Percentiles rank a stretch among this genome's conserved stretches.
phyloP scores from a whole-genome alignment of 2,797 vertebrate genomes.

The Choloepus didactylus region DNA sequence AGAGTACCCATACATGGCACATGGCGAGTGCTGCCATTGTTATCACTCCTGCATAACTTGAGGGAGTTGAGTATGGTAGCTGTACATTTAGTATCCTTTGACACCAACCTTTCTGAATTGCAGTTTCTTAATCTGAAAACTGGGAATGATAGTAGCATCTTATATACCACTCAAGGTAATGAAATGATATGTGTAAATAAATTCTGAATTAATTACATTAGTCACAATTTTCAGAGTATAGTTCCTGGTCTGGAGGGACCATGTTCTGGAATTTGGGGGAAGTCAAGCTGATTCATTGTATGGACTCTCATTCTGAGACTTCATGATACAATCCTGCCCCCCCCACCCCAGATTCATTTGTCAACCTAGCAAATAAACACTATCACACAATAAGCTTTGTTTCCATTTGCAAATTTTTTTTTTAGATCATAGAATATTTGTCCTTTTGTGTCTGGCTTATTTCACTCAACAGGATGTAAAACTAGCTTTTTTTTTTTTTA shows the following conservation, averaged over 20 bases:
- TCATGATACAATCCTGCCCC: not conserved
- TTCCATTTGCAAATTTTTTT: conserved; percentile 37
- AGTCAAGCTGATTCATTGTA: not conserved
- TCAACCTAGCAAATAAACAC: conserved; percentile 51
- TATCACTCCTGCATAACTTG: not conserved
- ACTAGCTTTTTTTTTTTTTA: too few species aligned
- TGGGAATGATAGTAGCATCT: not conserved
- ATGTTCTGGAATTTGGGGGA: not conserved
- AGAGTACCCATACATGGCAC: not conserved
- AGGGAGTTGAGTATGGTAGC: not conserved
- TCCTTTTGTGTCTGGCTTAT: too few species aligned
- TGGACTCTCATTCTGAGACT: conserved; percentile 44
- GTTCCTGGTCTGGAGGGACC: not conserved
- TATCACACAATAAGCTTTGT: conserved; percentile 4
- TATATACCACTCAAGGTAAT: not conserved
- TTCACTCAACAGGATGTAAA: too few species aligned
- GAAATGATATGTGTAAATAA: not conserved
- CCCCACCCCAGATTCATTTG: conserved; percentile 10
- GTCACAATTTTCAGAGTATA: not conserved
- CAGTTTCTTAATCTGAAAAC: conserved; percentile 35
- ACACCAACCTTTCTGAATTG: not conserved
- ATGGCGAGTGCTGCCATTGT: not conserved
- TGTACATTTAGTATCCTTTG: not conserved
- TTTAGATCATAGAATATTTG: too few species aligned
- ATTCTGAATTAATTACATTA: not conserved